Conservation (phyloP, 1,140 invertebrate genomes). For the Brachionus manjavacas region DNA sequence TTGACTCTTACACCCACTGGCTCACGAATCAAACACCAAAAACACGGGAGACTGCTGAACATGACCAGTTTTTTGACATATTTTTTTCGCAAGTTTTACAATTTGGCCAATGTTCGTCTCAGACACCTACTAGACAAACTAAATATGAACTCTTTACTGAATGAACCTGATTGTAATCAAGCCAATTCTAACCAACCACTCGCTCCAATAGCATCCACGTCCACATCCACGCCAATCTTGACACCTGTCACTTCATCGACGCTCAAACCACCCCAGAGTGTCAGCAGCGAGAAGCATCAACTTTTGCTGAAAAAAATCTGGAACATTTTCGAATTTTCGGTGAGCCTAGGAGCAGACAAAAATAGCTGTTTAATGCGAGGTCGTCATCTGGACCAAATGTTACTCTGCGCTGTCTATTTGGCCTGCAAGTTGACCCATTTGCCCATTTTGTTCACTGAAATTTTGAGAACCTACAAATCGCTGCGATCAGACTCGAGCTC, state of each 20-base stretch:
- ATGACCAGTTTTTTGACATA: slow-evolving; percentile 6
- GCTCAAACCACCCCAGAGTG: neutral
- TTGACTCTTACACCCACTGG: neutral
- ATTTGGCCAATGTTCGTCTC: neutral
- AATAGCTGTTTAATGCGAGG: neutral
- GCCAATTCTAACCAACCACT: neutral
- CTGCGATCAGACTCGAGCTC: neutral
- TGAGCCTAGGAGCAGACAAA: neutral
- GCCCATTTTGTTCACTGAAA: neutral
- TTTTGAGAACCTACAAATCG: neutral
- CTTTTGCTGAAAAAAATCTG: neutral
- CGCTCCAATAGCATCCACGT: neutral
- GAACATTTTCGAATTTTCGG: slow-evolving; percentile 21
- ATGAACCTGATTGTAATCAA: neutral
- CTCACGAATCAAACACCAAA: neutral
- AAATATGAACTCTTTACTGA: neutral
- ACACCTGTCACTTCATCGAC: slow-evolving; percentile 18
- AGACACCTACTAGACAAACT: neutral
- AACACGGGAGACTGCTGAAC: neutral
- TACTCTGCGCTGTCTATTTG: slow-evolving; percentile 22
- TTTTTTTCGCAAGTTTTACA: slow-evolving; percentile 35
- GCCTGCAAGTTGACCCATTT: neutral
- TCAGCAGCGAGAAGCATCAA: neutral
- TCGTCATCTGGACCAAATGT: slow-evolving; percentile 19
- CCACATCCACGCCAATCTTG: neutral